Base-by-base conservation (phyloP, 2,888 invertebrate genomes). In the Latrodectus elegans region DNA sequence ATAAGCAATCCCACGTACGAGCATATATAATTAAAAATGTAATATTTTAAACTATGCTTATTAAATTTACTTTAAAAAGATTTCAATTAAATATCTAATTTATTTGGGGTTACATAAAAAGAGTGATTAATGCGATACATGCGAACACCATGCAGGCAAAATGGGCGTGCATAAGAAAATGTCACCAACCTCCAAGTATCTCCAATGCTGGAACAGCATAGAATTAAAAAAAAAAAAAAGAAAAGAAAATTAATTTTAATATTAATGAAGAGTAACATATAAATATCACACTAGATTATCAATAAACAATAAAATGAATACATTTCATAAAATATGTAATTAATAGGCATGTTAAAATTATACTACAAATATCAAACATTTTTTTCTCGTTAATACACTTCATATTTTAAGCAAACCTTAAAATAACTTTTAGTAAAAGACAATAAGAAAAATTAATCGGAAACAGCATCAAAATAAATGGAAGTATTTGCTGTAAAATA, bases 131-230 rank as follows among this genome's bases (percentile, higher is more conserved):
- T 51, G 12, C 11, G 51, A 49, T 38, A 75, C 10, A 75, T 12
- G 8, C 60, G 70, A 64, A 53, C 51, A 72, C 60, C 71, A 22
- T 17, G 26, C 49, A 65, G 14, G 67, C 51, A 76, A 73, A 17
- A 70, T n/a, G 53, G 53, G 38, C 64, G 67, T 53, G 73, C 74
- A 83, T 60, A 72, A 60, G 49, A 70, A 78, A 60, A 64, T 17
- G 68, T 22, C 73, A 90, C 90, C 72, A 86, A 90, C 90, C 90
- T 90, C 90, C 71, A 89, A 74, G 67, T 89, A 89, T 81, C 90
- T 89, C 90, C 90, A 90, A 76, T 90, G 90, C 90, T 90, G 88
- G 75, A 81, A 67, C 65, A 67, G 26, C 38, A 68, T 22, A 60
- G 68, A 68, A 38, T 52, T 22, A 81, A 68, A 73, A 68, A 53